Evolutionary conservation across 2,888 invertebrate genomes (phyloP).

Genomic region (Scaptomyza parva): DNA sequence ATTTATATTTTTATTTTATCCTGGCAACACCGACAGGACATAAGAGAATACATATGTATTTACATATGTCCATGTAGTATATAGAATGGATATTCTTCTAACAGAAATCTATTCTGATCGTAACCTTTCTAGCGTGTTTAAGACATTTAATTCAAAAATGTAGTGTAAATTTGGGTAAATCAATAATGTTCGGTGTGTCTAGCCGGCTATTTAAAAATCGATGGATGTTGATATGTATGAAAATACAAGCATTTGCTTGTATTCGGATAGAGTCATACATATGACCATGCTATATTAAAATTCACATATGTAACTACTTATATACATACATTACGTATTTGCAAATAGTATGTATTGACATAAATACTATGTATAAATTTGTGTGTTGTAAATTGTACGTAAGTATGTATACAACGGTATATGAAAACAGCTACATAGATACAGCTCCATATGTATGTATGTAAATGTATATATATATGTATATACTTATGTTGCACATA

Average conservation of each 20-base stretch:
- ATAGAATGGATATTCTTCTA: neutral
- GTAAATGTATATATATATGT: no score
- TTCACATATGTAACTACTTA: neutral
- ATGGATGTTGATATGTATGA: neutral
- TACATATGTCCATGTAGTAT: no score
- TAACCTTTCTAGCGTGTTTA: neutral
- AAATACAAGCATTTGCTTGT: neutral
- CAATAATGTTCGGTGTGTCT: conserved; percentile 2
- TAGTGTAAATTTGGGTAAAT: neutral
- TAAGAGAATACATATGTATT: no score
- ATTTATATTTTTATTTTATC: no score
- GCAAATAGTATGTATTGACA: neutral
- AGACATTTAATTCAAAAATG: no score
- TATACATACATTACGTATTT: neutral
- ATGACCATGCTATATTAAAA: neutral
- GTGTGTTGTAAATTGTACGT: neutral
- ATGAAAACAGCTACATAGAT: neutral
- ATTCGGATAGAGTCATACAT: no score
- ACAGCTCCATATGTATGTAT: neutral
- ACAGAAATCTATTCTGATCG: neutral
- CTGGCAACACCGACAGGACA: no score
- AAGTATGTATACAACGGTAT: neutral
- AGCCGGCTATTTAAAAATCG: neutral
- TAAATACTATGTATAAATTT: neutral
- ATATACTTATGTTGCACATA: conserved; percentile 26